phyloP scores from a whole-genome alignment of 2,113 vertebrate genomes.

The Brienomyrus longianalis region DNA sequence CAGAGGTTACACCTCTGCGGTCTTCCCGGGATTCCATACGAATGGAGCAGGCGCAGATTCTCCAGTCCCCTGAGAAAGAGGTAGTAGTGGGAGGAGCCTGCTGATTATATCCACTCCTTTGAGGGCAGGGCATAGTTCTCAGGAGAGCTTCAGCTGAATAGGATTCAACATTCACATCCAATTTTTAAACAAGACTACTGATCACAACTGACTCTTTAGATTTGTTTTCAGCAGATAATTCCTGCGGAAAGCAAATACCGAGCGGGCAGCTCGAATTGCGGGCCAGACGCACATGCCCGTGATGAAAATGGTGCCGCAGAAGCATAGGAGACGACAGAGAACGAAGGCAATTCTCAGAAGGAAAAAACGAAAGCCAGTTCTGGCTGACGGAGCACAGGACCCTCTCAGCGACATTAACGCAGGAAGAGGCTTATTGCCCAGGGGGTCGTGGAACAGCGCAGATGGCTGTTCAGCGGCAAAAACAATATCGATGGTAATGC shows the following conservation, averaged over 20 bases:
- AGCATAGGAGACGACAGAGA: background rate
- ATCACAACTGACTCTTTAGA: background rate
- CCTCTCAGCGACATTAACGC: background rate
- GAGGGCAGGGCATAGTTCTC: background rate
- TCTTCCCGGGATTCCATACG: background rate
- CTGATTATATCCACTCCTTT: background rate
- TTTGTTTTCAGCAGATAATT: background rate
- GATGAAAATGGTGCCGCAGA: background rate
- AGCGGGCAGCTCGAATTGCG: background rate
- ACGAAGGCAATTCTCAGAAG: background rate
- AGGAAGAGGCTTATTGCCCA: background rate
- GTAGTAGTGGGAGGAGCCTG: background rate
- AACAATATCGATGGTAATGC: constrained; percentile 15
- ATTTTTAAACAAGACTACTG: background rate
- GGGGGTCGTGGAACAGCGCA: background rate
- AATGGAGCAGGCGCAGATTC: background rate
- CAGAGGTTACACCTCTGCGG: background rate
- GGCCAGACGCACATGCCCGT: background rate
- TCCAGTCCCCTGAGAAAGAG: background rate
- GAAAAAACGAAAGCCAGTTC: background rate
- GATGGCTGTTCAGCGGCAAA: background rate
- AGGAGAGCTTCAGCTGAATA: background rate
- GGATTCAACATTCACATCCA: background rate
- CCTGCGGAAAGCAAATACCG: background rate
- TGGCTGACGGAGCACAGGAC: background rate